phyloP scores from a whole-genome alignment of 2,797 vertebrate genomes.

The Capromys pilorides region DNA sequence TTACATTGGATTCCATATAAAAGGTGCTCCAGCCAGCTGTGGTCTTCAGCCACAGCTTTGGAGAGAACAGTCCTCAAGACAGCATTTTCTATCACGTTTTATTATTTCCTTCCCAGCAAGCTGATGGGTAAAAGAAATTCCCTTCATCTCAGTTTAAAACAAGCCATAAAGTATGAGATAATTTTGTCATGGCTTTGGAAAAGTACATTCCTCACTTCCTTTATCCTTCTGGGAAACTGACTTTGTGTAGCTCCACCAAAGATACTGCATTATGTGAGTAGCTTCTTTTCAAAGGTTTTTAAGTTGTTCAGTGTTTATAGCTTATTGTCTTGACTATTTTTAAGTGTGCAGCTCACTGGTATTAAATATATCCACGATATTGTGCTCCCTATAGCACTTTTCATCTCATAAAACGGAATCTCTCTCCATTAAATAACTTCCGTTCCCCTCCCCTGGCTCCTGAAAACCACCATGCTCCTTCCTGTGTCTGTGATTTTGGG shows the following conservation, averaged over 20 bases:
- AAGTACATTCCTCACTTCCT: neutral
- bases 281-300: neutral
- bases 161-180: neutral
- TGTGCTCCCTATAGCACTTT: too few relatives aligned
- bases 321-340: neutral
- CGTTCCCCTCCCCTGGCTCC: too few relatives aligned
- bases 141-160: slow-evolving; percentile 8
- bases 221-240: neutral
- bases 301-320: neutral
- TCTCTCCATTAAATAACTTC: neutral
- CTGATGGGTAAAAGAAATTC: neutral
- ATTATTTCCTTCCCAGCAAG: slow-evolving; percentile 17
- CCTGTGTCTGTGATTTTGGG: neutral
- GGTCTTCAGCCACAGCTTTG: neutral
- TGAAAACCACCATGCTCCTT: neutral
- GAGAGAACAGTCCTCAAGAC: neutral
- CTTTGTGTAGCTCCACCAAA: neutral
- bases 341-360: neutral
- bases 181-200: neutral
- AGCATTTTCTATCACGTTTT: slow-evolving; percentile 17
- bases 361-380: too few relatives aligned
- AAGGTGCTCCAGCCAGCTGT: too few relatives aligned
- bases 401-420: neutral
- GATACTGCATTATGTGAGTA: neutral
- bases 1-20: neutral